Base-by-base conservation (phyloP, 2,113 vertebrate species). In the Mungos mungo region DNA sequence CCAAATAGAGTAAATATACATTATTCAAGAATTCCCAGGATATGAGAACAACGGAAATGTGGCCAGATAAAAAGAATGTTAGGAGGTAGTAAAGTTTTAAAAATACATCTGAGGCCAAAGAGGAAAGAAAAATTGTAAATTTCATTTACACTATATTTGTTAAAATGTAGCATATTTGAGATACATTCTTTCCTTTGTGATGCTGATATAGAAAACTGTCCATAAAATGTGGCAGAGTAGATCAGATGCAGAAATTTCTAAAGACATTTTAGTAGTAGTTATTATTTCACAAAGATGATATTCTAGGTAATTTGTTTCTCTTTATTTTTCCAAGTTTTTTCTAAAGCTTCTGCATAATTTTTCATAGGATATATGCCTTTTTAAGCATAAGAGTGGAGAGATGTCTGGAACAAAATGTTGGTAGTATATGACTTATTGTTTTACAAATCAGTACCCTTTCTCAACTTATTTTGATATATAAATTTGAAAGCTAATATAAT, bases 111-210 rank as follows among this genome's bases (percentile, higher is more conserved):
- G 86, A 81, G 21, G 16, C 18, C 68, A 50, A 88, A 74, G 81
- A 66, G 9, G 74, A 82, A 54, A 66, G 19, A 60, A 88, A 69
- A 69, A 31, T n/a, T 5, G 65, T 33, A 77, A 47, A 52, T 66
- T 87, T 21, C 23, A 86, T 9, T 57, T 87, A 74, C 2, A 60
- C 3, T 50, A 19, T 18, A 80, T n/a, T 87, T 81, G 35, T n/a
- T 92, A 83, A 94, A 87, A 68, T 41, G 19, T n/a, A 88, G 38
- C 57, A 68, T 76, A 93, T 69, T 15, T 83, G 60, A 96, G 29
- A 25, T 69, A 68, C 38, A 6, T 68, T 47, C 29, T 91, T 60
- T 57, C 14, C 25, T 68, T 82, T 74, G 63, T 52, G 18, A 68
- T 91, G 50, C 12, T 94, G 35, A 87, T 68, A 38, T 27, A 68